These are phyloP conservation scores for Polymixis flavicincta DNA, from an alignment of 2,888 invertebrate species.

Conservation along the genomic window DNA sequence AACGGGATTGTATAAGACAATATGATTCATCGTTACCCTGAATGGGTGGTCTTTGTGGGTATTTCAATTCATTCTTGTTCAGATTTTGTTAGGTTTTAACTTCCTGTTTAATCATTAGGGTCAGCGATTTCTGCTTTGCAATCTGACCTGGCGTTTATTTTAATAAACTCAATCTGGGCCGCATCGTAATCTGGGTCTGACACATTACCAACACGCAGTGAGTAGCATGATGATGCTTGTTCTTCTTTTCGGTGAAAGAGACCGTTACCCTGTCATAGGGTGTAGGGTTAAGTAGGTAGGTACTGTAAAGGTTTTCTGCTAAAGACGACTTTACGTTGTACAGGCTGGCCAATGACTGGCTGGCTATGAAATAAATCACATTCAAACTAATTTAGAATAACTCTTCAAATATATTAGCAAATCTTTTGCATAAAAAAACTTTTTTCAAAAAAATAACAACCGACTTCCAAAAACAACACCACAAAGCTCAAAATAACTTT, in stretches of 20 bases:
- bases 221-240: too few species aligned
- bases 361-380: too few species aligned
- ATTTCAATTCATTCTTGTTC: constrained; percentile 36
- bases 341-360: too few species aligned
- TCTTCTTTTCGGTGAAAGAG: not conserved
- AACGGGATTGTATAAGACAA: constrained; percentile 44
- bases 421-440: too few species aligned
- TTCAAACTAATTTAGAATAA: too few species aligned
- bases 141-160: constrained; percentile 27
- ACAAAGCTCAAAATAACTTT: too few species aligned
- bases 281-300: not conserved
- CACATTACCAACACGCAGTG: not conserved
- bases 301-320: not conserved
- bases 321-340: too few species aligned
- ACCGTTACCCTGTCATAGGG: too few species aligned
- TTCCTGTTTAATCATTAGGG: constrained; percentile 45
- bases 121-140: constrained; percentile 19
- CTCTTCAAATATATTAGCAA: too few species aligned
- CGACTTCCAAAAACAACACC: too few species aligned
- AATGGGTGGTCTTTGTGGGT: constrained; percentile 36
- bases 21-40: constrained; percentile 46
- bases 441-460: too few species aligned
- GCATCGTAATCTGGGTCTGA: not conserved
- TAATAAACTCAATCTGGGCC: constrained; percentile 12
- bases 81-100: constrained; percentile 18